Base-by-base conservation (phyloP, 2,113 vertebrate species). In the Fukomys damarensis region DNA sequence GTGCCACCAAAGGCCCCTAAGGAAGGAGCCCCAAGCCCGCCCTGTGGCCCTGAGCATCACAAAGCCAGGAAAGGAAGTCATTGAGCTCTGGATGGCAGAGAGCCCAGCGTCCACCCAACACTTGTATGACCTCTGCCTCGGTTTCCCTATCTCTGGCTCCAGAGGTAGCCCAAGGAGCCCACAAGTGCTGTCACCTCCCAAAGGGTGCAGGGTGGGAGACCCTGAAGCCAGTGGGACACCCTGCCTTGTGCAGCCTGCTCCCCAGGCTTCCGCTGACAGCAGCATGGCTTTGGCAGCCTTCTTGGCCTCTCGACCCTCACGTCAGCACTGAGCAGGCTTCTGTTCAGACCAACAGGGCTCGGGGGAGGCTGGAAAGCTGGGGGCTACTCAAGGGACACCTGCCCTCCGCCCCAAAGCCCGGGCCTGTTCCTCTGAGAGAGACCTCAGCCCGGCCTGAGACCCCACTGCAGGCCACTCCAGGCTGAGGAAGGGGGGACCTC, bases 41-140 rank as follows among this genome's bases (percentile, higher is more conserved):
- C 49, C 30, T 1, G 1, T 32, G 0, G 0, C 9, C 74, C 11
- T 1, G 1, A 13, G 0, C 12, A 4, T 8, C 49, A 20, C 5
- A 7, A 7, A 46, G 32, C n/a, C 19, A 49, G 43, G 41, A 43
- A 28, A 59, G 43, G 20, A 46, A 0, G 16, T 49, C 49, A 3
- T 54, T 12, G 4, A 41, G 32, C 7, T 6, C 28, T 38, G 3
- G 22, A 16, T 12, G 8, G 54, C 80, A 30, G 6, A 30, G 14
- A 7, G 19, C 38, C 76, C 72, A 1, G 0, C n/a, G 19, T 24
- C 56, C 46, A 9, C 46, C 79, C 7, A 46, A 59, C 0, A 8
- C n/a, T 46, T 4, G 20, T 9, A 30, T 59, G 10, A 38, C 35
- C 86, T 10, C 5, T 26, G 14, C 19, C 65, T 72, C 41, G 2